A percentile compares a stretch with the other conserved stretches of the same genome.
Conservation (phyloP, 2,113 vertebrate genomes). For the Leptocoma aspasia region DNA sequence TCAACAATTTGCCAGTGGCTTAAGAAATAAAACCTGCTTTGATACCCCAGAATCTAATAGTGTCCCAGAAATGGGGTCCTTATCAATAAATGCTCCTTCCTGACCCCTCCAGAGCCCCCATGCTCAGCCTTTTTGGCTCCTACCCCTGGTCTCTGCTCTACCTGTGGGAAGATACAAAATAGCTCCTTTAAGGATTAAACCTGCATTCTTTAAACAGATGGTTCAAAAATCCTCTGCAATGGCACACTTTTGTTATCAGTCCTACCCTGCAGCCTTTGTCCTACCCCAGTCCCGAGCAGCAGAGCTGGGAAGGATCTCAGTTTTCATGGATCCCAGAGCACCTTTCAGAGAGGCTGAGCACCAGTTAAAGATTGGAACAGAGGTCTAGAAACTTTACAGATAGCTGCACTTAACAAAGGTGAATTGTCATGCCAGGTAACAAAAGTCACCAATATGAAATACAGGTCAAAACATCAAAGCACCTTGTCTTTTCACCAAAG, state of each 20-base stretch:
- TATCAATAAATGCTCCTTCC: neutral
- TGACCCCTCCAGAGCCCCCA: neutral
- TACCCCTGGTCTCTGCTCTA: neutral
- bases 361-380: accelerated
- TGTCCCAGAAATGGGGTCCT: neutral
- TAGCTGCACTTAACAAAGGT: accelerated
- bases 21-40: neutral
- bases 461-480: neutral
- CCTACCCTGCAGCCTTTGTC: neutral
- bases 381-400: neutral
- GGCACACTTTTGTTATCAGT: neutral
- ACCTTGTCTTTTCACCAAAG: neutral
- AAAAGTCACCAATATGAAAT: accelerated
- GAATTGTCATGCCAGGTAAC: neutral
- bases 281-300: neutral
- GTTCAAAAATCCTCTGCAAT: accelerated
- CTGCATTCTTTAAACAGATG: neutral
- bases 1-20: neutral
- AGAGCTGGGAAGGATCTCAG: neutral
- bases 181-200: neutral
- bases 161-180: neutral
- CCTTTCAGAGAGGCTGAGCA: neutral
- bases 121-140: neutral
- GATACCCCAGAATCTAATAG: neutral
- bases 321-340: accelerated